Evolutionary conservation across 2,113 vertebrate genomes (phyloP).

Genomic region (Chrysemys picta): DNA sequence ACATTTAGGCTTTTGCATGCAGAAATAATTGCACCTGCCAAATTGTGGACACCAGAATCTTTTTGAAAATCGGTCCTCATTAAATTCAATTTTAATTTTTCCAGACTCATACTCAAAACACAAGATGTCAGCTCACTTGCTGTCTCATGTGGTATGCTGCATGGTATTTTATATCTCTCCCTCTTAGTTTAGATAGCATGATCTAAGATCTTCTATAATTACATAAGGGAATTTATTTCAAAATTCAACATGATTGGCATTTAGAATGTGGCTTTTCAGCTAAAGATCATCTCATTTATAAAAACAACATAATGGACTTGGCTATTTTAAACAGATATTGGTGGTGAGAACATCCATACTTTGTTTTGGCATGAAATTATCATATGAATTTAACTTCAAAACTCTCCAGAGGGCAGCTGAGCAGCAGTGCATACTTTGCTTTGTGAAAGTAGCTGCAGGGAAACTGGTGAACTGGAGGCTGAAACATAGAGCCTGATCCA

Average conservation of each 20-base stretch:
- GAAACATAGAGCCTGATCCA: background rate
- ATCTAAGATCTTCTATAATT: background rate
- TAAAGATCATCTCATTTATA: conserved; percentile 54
- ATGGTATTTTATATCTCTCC: background rate
- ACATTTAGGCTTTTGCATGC: background rate
- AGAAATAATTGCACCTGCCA: background rate
- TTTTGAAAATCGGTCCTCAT: background rate
- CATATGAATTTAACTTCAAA: conserved; percentile 59
- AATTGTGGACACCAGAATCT: background rate
- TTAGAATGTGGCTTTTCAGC: conserved; percentile 30
- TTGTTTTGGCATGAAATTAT: conserved; percentile 50
- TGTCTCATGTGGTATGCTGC: background rate
- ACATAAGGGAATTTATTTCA: background rate
- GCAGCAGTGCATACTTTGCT: background rate
- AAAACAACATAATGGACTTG: conserved; percentile 56
- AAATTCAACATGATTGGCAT: conserved; percentile 31
- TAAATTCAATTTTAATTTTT: background rate
- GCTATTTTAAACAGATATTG: conserved; percentile 51
- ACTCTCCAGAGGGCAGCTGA: conserved; percentile 33
- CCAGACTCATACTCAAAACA: background rate
- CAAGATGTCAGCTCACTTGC: background rate
- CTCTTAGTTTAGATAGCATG: background rate
- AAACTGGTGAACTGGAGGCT: background rate
- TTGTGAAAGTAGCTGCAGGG: background rate
- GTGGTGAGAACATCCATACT: conserved; percentile 47